Percentiles rank a stretch among this genome's conserved stretches.
Evolutionary conservation across 2,888 invertebrate genomes (phyloP).

Genomic region (Epistrophella euchroma): DNA sequence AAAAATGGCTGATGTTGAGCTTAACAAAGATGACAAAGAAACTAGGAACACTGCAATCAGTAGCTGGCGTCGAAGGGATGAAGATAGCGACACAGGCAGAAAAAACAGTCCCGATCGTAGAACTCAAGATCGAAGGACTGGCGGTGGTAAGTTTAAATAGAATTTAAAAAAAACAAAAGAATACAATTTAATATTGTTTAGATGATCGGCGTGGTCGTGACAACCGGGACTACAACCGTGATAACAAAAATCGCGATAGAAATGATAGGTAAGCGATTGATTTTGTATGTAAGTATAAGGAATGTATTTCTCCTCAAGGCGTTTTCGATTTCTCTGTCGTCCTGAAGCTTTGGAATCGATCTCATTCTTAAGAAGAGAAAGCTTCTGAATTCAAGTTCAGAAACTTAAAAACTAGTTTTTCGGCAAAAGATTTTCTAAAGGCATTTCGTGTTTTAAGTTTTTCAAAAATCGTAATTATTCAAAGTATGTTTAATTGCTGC

Average conservation of each 20-base stretch:
- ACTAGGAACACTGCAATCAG: constrained; percentile 79
- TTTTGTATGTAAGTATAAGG: neutral
- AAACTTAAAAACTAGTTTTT: no score
- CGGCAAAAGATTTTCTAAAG: no score
- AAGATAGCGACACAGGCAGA: constrained; percentile 76
- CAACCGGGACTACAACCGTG: constrained; percentile 78
- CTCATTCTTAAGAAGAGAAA: no score
- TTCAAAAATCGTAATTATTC: no score
- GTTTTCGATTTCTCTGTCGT: no score
- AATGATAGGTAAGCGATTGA: constrained; percentile 64
- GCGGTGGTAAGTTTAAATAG: constrained; percentile 62
- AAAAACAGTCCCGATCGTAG: constrained; percentile 79
- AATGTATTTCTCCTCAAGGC: no score
- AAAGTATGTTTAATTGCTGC: no score
- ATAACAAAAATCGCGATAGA: constrained; percentile 77
- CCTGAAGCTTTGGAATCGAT: no score
- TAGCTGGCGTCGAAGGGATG: constrained; percentile 81
- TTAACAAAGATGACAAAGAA: constrained; percentile 81
- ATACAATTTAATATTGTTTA: constrained; percentile 28
- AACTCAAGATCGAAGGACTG: constrained; percentile 67
- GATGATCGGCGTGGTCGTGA: constrained; percentile 79
- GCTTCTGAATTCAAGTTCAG: no score
- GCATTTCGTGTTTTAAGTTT: no score
- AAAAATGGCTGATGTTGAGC: constrained; percentile 78
- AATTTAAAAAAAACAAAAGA: neutral